Evolutionary conservation across 2,888 invertebrate genomes (phyloP).

Genomic region (Drosophila stalkeri): DNA sequence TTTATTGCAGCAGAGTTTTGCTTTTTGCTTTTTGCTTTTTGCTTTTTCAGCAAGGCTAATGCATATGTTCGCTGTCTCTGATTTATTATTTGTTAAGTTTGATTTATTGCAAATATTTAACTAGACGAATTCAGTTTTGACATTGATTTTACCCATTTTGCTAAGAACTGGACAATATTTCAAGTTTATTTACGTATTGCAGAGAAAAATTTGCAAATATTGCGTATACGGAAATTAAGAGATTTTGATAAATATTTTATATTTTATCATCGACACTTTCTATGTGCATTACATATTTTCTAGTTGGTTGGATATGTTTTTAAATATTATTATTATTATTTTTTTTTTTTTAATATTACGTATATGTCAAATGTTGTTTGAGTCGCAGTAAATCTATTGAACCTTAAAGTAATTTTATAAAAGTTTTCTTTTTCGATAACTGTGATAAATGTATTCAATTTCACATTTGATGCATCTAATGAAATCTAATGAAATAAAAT

Average conservation of each 20-base stretch:
- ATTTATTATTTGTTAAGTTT: not conserved
- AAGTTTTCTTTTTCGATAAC: too few relatives aligned
- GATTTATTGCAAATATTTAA: constrained; percentile 7
- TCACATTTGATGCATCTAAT: too few relatives aligned
- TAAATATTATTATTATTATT: too few relatives aligned
- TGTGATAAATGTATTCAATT: too few relatives aligned
- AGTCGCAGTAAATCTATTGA: too few relatives aligned
- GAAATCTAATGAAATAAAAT: too few relatives aligned
- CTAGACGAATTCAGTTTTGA: not conserved
- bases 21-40: not conserved
- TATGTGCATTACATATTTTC: too few relatives aligned
- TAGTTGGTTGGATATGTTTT: too few relatives aligned
- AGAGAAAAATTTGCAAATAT: not conserved
- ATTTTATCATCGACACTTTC: not conserved
- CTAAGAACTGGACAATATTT: not conserved
- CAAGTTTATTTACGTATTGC: not conserved
- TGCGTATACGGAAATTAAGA: not conserved
- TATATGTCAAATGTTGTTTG: too few relatives aligned
- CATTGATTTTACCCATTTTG: not conserved
- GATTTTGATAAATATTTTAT: not conserved
- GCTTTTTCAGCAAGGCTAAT: not conserved
- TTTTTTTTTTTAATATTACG: too few relatives aligned
- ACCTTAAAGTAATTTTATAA: too few relatives aligned
- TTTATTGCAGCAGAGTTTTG: not conserved
- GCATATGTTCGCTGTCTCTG: constrained; percentile 1